Conservation (phyloP, 2,888 invertebrate genomes). For the Phlogophora meticulosa region DNA sequence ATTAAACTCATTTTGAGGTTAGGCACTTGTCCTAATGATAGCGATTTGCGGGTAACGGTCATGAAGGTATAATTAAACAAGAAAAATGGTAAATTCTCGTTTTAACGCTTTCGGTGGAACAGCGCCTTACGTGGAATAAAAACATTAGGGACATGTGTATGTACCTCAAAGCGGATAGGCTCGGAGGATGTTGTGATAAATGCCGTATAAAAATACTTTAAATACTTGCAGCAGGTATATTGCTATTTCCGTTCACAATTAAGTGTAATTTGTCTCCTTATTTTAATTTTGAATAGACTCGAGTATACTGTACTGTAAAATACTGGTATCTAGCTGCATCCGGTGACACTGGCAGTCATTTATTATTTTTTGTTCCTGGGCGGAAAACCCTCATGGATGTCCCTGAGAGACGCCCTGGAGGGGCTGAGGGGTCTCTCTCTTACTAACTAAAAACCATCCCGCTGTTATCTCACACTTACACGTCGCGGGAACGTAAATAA, state of each 20-base stretch:
- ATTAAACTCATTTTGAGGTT: slow-evolving; percentile 29
- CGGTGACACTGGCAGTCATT: no score
- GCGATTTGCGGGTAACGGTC: background rate
- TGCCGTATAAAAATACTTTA: slow-evolving; percentile 14
- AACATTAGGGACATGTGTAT: slow-evolving; percentile 25
- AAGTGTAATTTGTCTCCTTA: slow-evolving; percentile 3
- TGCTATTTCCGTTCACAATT: slow-evolving; percentile 17
- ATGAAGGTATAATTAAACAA: no score
- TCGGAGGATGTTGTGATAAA: slow-evolving; percentile 15
- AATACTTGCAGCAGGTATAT: slow-evolving; percentile 1
- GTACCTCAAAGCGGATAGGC: slow-evolving; percentile 17
- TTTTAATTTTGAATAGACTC: background rate
- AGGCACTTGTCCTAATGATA: background rate
- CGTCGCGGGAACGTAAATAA: no score
- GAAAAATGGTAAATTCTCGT: background rate
- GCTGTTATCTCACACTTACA: no score
- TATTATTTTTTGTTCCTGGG: no score
- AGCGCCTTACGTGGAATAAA: slow-evolving; percentile 19
- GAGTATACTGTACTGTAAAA: no score
- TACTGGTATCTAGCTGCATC: no score
- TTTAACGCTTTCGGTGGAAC: background rate
- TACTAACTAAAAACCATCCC: no score
- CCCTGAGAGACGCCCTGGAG: no score
- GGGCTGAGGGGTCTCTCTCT: no score
- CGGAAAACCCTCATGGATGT: no score